A percentile compares a stretch with the other conserved stretches of the same genome.
phyloP scores from a whole-genome alignment of 2,888 invertebrate genomes.

The Thysanoteuthis rhombus region DNA sequence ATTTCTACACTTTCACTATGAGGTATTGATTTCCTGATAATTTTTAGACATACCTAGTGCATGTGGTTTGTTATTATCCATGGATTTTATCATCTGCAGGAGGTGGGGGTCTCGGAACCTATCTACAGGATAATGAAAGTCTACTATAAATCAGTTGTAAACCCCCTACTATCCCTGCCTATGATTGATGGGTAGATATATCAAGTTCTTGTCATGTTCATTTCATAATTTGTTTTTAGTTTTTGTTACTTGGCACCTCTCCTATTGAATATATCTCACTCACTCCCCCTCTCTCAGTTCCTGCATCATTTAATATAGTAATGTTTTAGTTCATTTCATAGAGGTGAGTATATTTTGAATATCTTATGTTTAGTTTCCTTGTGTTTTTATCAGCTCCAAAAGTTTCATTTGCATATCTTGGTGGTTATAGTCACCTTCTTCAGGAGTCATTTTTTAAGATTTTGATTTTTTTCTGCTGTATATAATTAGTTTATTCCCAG shows the following conservation, averaged over 20 bases:
- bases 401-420: no score
- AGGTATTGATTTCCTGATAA: no score
- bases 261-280: background rate
- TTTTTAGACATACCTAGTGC: no score
- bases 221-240: background rate
- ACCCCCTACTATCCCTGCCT: background rate
- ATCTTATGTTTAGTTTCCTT: background rate
- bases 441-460: background rate
- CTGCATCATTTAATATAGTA: background rate
- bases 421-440: background rate
- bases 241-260: background rate
- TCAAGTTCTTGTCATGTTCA: background rate
- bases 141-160: background rate
- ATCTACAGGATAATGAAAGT: no score
- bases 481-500: background rate
- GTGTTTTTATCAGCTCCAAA: background rate
- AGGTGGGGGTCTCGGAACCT: no score
- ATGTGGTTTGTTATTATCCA: no score
- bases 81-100: no score
- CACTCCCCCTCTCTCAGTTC: background rate
- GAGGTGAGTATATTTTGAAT: background rate
- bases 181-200: background rate
- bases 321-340: background rate
- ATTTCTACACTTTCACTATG: no score
- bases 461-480: background rate